Base-by-base conservation (phyloP, 2,113 vertebrate genomes). In the Ivindomyrus marchei region DNA sequence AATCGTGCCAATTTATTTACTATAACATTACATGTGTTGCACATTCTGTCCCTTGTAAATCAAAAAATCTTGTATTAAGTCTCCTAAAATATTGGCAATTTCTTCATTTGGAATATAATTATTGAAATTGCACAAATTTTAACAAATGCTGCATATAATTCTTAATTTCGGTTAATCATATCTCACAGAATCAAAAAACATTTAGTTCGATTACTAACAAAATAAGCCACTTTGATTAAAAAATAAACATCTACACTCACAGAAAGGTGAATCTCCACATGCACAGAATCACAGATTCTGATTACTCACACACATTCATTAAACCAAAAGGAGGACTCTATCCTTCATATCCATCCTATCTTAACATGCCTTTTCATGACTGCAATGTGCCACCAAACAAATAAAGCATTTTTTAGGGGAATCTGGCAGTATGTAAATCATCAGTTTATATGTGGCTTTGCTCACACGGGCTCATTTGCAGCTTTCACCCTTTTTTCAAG, bases 391-490 rank as follows among this genome's bases (percentile, higher is more conserved):
- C 93, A 92, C 94, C 92, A 94, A 95, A 96, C 94, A 94, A 96
- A 96, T 74, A 90, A 93, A 92, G 89, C 90, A 89, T 49, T 92
- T 91, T 90, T 90, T 89, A 84, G 92, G 90, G 91, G 66, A 93
- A 93, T 90, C 92, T 89, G 88, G 92, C 83, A 91, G 91, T 94
- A 94, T 92, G 92, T 90, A 95, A 94, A 95, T 95, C 91, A 93
- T 95, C 95, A 95, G 95, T 95, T 94, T 91, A 93, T 93, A 95
- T 95, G 93, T 94, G 6, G 93, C 93, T 94, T 80, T 93, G 93
- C 95, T 95, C 95, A 96, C 94, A 95, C 94, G 94, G 94, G 92
- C 93, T 95, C 95, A 91, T 95, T 95, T 97, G 95, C 96, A 95
- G 95, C 93, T 94, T 93, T 95, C 80, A 11, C 89, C 50, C 80